Conservation (phyloP, 2,797 vertebrate species). For the Carcharodon carcharias region DNA sequence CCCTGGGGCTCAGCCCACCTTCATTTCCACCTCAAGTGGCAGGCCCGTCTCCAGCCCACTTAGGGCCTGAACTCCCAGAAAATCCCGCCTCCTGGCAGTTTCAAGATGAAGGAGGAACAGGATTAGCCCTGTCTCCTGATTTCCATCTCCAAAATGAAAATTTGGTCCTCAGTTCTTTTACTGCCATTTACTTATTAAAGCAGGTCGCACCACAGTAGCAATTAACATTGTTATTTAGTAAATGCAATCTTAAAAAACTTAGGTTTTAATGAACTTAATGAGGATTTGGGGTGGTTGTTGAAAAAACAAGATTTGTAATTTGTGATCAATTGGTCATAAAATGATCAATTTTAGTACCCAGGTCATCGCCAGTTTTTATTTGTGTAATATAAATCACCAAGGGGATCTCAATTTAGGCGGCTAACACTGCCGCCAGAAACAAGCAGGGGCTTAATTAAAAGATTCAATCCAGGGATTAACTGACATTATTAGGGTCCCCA, state of each 20-base stretch:
- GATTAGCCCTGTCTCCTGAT: not conserved
- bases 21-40: not conserved
- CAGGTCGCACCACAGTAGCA: not conserved
- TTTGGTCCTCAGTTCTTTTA: not conserved
- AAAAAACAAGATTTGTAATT: not conserved
- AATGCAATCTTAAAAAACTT: not conserved
- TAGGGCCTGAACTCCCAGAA: not conserved
- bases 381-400: too few species aligned
- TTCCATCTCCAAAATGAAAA: not conserved
- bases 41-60: not conserved
- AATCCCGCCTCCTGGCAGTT: not conserved
- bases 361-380: not conserved
- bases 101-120: too few species aligned
- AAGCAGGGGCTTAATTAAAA: not conserved
- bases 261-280: not conserved
- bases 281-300: not conserved
- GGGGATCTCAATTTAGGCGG: not conserved
- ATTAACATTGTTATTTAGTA: not conserved
- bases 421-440: not conserved
- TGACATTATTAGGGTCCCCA: not conserved
- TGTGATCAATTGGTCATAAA: not conserved
- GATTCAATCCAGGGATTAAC: not conserved
- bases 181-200: not conserved
- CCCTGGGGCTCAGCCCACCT: not conserved
- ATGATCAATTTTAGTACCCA: not conserved